phyloP scores from a whole-genome alignment of 2,888 invertebrate species.

The Hydropsyche betteni region DNA sequence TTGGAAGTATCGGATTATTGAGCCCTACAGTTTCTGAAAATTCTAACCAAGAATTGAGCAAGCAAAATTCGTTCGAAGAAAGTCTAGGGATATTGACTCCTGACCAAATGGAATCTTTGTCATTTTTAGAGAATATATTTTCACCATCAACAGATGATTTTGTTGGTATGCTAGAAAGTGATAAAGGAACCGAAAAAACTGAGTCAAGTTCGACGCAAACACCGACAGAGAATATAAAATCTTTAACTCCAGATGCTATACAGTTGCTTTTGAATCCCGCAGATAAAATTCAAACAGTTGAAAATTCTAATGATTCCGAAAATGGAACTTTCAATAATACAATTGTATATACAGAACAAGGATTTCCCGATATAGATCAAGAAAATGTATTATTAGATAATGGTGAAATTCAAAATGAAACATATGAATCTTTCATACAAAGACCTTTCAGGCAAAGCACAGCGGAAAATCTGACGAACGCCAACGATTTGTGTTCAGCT shows the following conservation, averaged over 20 bases:
- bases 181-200: constrained; percentile 52
- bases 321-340: constrained; percentile 1
- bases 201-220: constrained; percentile 61
- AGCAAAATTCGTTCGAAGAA: constrained; percentile 86
- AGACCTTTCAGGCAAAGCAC: constrained; percentile 49
- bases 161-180: constrained; percentile 51
- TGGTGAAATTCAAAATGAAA: constrained; percentile 42
- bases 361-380: constrained; percentile 25
- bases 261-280: constrained; percentile 46
- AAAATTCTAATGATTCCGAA: constrained; percentile 32
- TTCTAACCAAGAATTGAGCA: constrained; percentile 65
- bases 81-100: constrained; percentile 88
- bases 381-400: neutral
- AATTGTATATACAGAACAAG: neutral
- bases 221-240: constrained; percentile 62
- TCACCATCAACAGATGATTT: constrained; percentile 74
- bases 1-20: constrained; percentile 39
- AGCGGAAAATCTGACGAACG: constrained; percentile 39
- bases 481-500: constrained; percentile 39
- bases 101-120: constrained; percentile 84
- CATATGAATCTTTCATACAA: constrained; percentile 46
- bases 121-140: constrained; percentile 70
- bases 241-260: constrained; percentile 51
- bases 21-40: constrained; percentile 58
- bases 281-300: constrained; percentile 32